Evolutionary conservation across 2,888 invertebrate species (phyloP).

Genomic region (Xanthorhoe designata): DNA sequence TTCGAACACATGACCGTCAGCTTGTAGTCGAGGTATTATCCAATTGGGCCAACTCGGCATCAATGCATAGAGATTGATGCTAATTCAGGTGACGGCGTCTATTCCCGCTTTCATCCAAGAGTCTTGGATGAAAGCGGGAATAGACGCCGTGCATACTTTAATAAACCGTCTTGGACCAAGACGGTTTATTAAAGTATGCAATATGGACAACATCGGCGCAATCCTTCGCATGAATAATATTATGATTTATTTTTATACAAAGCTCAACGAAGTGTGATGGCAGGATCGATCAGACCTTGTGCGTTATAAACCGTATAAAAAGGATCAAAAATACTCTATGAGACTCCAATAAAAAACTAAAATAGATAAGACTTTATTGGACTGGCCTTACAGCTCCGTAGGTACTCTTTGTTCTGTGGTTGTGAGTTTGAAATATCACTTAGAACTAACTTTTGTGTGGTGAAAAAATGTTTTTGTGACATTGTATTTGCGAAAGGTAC

Average conservation of each 20-base stretch:
- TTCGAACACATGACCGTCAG: no score
- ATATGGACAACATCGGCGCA: not conserved
- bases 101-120: not conserved
- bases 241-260: slow-evolving; percentile 9
- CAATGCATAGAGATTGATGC: no score
- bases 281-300: slow-evolving; percentile 1
- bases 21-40: no score
- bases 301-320: not conserved
- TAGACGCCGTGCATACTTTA: no score
- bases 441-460: not conserved
- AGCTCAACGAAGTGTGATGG: slow-evolving; percentile 20
- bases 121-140: no score
- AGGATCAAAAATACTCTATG: slow-evolving; percentile 1
- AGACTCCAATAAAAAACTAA: not conserved
- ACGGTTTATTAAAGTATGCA: not conserved
- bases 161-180: no score
- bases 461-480: not conserved
- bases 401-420: not conserved
- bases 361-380: not conserved
- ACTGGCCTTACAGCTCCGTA: not conserved
- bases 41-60: not conserved
- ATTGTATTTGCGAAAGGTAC: not conserved
- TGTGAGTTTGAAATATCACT: not conserved
- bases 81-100: no score
- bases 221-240: not conserved